These are phyloP conservation scores for Thunnus albacares DNA, from an alignment of 2,797 vertebrate species.

Conservation along the genomic window DNA sequence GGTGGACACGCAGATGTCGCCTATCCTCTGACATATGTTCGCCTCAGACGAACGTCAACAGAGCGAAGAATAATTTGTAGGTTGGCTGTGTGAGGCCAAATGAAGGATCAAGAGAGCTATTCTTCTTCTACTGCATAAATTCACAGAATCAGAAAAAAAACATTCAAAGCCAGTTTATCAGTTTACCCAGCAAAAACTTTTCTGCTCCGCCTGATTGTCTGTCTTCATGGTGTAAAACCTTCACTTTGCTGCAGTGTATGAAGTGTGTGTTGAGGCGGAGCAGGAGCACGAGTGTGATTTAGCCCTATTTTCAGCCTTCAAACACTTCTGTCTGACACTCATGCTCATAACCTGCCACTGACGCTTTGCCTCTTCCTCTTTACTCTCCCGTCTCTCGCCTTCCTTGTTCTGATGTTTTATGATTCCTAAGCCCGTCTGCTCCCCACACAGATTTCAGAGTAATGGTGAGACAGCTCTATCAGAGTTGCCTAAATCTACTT, in stretches of 20 bases:
- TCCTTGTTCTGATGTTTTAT: constrained; percentile 62
- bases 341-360: constrained; percentile 66
- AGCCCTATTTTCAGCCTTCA: constrained; percentile 70
- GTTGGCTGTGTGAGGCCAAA: too few species aligned
- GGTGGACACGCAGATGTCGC: background rate
- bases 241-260: constrained; percentile 15
- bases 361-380: constrained; percentile 65
- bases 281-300: constrained; percentile 43
- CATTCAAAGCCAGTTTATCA: constrained; percentile 38
- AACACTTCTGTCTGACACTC: constrained; percentile 65
- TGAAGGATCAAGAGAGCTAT: too few species aligned
- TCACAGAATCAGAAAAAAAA: constrained; percentile 4
- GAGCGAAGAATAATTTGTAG: background rate
- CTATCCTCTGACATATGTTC: background rate
- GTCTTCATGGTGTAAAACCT: constrained; percentile 37
- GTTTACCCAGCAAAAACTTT: background rate
- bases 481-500: constrained; percentile 60
- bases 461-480: constrained; percentile 68
- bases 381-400: constrained; percentile 39
- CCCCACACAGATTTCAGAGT: constrained; percentile 56
- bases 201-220: background rate
- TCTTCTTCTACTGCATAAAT: constrained; percentile 3
- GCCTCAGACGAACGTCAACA: background rate
- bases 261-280: constrained; percentile 33
- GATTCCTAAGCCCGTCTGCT: constrained; percentile 57